These are phyloP conservation scores for Sapajus apella DNA, from an alignment of 2,113 vertebrate genomes.

Conservation along the genomic window DNA sequence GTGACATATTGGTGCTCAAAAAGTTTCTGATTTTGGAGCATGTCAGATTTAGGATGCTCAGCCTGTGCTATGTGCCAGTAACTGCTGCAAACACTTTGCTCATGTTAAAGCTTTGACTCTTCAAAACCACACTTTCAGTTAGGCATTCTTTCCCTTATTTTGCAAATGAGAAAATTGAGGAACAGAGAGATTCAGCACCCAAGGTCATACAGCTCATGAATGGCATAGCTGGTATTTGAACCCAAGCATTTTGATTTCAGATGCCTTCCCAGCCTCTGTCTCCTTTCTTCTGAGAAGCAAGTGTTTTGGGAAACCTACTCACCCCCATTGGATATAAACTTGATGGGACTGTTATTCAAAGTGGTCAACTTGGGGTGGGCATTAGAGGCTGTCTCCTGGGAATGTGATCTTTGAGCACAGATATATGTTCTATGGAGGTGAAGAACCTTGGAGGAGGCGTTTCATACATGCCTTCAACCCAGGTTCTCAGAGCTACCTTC, in stretches of 20 bases:
- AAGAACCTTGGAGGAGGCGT: not conserved
- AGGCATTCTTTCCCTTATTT: not conserved
- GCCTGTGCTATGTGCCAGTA: too few species aligned
- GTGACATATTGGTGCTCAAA: not conserved
- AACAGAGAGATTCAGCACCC: not conserved
- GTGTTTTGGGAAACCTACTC: not conserved
- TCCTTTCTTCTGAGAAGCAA: not conserved
- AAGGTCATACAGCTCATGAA: not conserved
- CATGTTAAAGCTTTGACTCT: not conserved
- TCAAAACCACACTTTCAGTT: not conserved
- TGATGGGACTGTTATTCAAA: not conserved
- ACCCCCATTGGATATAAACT: rapidly evolving
- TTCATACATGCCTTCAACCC: not conserved
- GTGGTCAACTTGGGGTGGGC: not conserved
- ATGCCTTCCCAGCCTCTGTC: not conserved
- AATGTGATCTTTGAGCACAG: not conserved
- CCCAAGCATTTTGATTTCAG: not conserved
- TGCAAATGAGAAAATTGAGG: not conserved
- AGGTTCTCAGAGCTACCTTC: not conserved
- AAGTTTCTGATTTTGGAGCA: not conserved
- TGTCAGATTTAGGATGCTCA: not conserved
- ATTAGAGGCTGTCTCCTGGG: not conserved
- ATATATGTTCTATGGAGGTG: not conserved
- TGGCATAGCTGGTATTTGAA: not conserved
- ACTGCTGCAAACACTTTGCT: not conserved